Evolutionary conservation across 2,888 invertebrate genomes (phyloP).

Genomic region (Falcaria lacertinaria): DNA sequence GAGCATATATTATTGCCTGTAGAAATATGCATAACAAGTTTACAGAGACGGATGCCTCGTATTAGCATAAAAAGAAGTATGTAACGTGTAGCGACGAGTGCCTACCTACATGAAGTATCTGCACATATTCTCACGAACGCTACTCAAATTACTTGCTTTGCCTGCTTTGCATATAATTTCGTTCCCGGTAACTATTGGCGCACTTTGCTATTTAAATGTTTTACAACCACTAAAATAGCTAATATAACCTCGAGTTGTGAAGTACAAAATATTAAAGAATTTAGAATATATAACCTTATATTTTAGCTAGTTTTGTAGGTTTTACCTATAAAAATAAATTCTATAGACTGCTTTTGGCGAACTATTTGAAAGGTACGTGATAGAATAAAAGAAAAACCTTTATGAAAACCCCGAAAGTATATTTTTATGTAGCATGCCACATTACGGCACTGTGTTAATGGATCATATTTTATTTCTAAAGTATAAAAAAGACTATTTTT

Average conservation of each 20-base stretch:
- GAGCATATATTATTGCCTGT: conserved; percentile 12
- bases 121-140: conserved; percentile 46
- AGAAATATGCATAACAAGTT: conserved; percentile 33
- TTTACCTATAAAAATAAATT: no score
- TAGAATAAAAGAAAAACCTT: no score
- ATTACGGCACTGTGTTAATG: not conserved
- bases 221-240: conserved; percentile 10
- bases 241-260: not conserved
- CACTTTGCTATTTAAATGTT: conserved; percentile 23
- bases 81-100: conserved; percentile 22
- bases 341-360: no score
- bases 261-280: not conserved
- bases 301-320: no score
- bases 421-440: no score
- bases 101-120: conserved; percentile 27
- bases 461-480: no score
- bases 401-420: no score
- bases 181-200: conserved; percentile 24
- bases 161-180: conserved; percentile 39
- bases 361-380: no score
- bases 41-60: conserved; percentile 29
- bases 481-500: no score
- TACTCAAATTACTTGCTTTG: conserved; percentile 33
- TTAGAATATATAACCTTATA: not conserved
- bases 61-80: conserved; percentile 43